phyloP scores from a whole-genome alignment of 2,113 vertebrate genomes.

The Saccopteryx leptura region DNA sequence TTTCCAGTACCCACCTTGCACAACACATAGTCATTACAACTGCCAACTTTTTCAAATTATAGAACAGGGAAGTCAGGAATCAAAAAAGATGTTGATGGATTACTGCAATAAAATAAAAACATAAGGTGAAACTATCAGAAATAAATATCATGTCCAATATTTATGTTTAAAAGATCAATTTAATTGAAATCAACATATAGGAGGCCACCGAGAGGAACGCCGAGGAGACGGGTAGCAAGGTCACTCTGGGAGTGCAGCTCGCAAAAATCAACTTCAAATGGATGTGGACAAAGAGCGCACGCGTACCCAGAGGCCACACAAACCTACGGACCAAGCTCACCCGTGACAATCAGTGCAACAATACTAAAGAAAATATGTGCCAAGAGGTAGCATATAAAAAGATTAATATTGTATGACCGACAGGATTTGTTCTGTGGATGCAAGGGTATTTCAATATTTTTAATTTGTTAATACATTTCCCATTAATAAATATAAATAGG shows the following conservation, averaged over 20 bases:
- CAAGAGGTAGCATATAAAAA: slow-evolving; percentile 66
- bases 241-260: background rate
- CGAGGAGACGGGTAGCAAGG: background rate
- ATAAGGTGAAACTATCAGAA: background rate
- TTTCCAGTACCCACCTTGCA: background rate
- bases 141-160: background rate
- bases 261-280: slow-evolving; percentile 28
- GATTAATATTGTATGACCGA: slow-evolving; percentile 71
- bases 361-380: slow-evolving; percentile 65
- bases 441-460: slow-evolving; percentile 69
- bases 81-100: slow-evolving; percentile 44
- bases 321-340: background rate
- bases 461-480: slow-evolving; percentile 63
- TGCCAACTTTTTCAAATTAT: background rate
- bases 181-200: background rate
- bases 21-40: background rate
- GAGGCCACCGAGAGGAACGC: background rate
- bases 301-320: background rate
- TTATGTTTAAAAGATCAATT: slow-evolving; percentile 50
- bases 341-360: background rate
- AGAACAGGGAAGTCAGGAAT: slow-evolving; percentile 12
- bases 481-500: slow-evolving; percentile 55
- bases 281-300: background rate
- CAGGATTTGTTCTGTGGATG: slow-evolving; percentile 43
- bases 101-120: slow-evolving; percentile 35